Evolutionary conservation across 1,140 invertebrate genomes (phyloP).

Genomic region (Papilio polytes): DNA sequence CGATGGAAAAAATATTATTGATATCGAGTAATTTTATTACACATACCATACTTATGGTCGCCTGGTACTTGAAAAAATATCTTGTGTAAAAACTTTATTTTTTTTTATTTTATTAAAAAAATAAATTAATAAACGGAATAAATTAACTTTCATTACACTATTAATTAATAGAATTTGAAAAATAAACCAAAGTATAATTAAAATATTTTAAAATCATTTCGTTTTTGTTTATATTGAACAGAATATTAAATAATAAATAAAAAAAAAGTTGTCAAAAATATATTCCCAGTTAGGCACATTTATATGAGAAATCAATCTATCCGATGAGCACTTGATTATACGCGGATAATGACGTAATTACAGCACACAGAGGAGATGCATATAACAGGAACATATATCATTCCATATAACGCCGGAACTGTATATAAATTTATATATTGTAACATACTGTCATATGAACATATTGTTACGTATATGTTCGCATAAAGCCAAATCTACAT

Average conservation of each 20-base stretch:
- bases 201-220: too few species aligned
- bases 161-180: too few species aligned
- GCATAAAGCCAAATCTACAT: constrained; percentile 15
- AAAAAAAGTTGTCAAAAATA: neutral
- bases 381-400: constrained; percentile 46
- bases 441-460: constrained; percentile 6
- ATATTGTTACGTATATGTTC: constrained; percentile 32
- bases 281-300: constrained; percentile 39
- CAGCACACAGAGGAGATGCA: constrained; percentile 52
- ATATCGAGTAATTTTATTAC: constrained; percentile 26
- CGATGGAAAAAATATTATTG: constrained; percentile 68
- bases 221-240: neutral
- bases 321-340: constrained; percentile 65
- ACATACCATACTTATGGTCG: neutral
- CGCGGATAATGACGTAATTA: constrained; percentile 71
- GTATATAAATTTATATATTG: constrained; percentile 37
- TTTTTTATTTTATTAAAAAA: neutral
- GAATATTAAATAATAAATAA: neutral
- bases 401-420: constrained; percentile 37
- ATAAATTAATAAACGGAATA: neutral
- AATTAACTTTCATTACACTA: too few species aligned
- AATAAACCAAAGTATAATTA: too few species aligned
- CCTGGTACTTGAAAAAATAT: neutral
- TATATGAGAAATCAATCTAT: constrained; percentile 68
- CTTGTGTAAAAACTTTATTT: neutral